Evolutionary conservation across 1,140 invertebrate genomes (phyloP), one percentile per base, ranked within the genome.

Genomic region (Streblospio benedicti): DNA sequence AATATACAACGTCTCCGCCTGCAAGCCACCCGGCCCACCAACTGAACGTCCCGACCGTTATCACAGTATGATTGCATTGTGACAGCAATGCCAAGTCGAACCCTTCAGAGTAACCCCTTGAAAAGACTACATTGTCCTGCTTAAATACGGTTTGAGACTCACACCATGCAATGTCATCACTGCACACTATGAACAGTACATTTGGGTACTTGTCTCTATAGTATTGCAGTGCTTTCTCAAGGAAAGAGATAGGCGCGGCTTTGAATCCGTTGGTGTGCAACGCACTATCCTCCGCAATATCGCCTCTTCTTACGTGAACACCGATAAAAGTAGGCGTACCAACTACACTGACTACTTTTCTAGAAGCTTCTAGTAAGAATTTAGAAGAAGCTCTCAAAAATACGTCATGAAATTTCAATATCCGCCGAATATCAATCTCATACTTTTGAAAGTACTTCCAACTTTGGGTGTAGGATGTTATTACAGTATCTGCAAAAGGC

Each of bases 11-110:
- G 25, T 58, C 64, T 0, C 73, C 73, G 23, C 66, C 64, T 9
- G 67, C 66, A 33, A 71, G 52, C 57, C 63, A 73, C 0, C 59
- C 67, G 1, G 65, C 63, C 71, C 71, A 73, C 70, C 70, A 73
- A 12, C 70, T 67, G 60, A 71, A 72, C 20, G 66, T 65, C 1
- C 71, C 71, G 5, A 68, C 68, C 0, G 66, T 68, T 47, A 71
- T 67, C 9, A 73, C 70, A 0, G 63, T 64, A 55, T 73, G 69
- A 50, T 73, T 65, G 33, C 68, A 70, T 9, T 56, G 20, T 2
- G 63, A n/a, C 20, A 72, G 43, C 0, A 67, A 35, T 23, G 67
- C 67, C 47, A 73, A 49, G 53, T 73, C 70, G 41, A 59, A 28
- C 6, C 23, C 18, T 20, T 4, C 20, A 6, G 18, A 23, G 20